phyloP scores from a whole-genome alignment of 2,797 vertebrate genomes.

The Chaetophractus vellerosus region DNA sequence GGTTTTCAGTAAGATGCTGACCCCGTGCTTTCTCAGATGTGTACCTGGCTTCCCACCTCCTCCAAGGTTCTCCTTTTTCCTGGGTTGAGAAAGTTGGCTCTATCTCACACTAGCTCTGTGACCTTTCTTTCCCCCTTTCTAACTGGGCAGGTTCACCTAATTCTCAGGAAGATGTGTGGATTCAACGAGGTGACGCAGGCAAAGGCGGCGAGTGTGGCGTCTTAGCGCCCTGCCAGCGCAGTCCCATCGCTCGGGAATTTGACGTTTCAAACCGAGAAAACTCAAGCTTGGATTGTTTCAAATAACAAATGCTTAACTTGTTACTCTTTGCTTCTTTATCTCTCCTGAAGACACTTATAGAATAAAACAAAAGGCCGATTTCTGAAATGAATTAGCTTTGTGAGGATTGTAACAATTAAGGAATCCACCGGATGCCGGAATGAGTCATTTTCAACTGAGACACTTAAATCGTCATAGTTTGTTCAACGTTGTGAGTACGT shows the following conservation, averaged over 20 bases:
- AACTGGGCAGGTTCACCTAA: background rate
- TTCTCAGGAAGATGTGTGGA: no score
- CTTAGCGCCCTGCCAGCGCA: rapidly evolving
- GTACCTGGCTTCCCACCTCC: background rate
- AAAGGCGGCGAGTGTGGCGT: background rate
- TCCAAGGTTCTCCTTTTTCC: background rate
- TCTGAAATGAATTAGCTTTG: background rate
- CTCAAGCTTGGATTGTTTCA: background rate
- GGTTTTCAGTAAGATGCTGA: background rate
- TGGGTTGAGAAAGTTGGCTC: background rate
- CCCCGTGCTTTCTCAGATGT: background rate
- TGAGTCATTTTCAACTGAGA: background rate
- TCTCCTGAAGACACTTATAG: conserved; percentile 5
- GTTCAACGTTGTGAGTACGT: background rate
- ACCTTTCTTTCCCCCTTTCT: background rate
- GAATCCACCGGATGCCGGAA: background rate
- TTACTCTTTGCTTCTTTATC: background rate
- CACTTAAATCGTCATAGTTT: background rate
- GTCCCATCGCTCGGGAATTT: background rate
- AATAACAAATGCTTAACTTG: background rate
- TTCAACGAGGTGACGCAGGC: background rate
- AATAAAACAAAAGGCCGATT: conserved; percentile 46
- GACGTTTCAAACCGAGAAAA: conserved; percentile 26
- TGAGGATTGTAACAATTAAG: conserved; percentile 59
- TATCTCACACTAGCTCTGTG: background rate